These are phyloP conservation scores for Dione juno DNA, from an alignment of 2,888 invertebrate genomes.

Conservation along the genomic window DNA sequence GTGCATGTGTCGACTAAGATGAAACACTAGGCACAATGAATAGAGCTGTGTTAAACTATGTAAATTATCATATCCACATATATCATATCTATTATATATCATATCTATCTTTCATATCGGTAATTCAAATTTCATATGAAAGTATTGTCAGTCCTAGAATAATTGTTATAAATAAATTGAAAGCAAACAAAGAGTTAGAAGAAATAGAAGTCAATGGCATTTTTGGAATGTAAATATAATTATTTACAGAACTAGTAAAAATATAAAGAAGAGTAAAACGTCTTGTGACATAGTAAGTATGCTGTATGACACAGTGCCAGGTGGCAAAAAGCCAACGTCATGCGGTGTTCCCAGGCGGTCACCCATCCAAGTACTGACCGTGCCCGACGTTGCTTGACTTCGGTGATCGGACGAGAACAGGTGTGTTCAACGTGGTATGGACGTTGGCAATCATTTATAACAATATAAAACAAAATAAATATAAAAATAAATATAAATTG, in stretches of 20 bases:
- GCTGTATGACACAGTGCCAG: not conserved
- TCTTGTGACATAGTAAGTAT: not conserved
- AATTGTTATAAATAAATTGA: not conserved
- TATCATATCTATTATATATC: no score
- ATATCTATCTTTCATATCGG: no score
- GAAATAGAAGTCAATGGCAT: not conserved
- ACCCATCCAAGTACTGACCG: slow-evolving; percentile 77
- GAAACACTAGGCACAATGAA: no score
- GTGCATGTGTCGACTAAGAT: no score
- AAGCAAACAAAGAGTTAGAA: not conserved
- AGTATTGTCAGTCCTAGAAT: not conserved
- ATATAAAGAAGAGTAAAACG: not conserved
- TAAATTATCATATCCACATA: no score
- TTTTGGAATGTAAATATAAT: slow-evolving; percentile 1
- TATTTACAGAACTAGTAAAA: slow-evolving; percentile 13
- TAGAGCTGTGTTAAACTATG: no score
- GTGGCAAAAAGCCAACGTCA: slow-evolving; percentile 41
- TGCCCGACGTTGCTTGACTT: slow-evolving; percentile 78
- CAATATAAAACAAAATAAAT: no score
- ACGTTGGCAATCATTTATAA: slow-evolving; percentile 53
- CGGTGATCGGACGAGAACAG: slow-evolving; percentile 80
- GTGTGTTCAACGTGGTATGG: slow-evolving; percentile 77
- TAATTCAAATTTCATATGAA: no score
- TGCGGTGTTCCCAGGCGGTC: slow-evolving; percentile 63
- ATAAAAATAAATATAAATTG: not conserved